phyloP scores from a whole-genome alignment of 2,113 vertebrate genomes.

The Rattus rattus region DNA sequence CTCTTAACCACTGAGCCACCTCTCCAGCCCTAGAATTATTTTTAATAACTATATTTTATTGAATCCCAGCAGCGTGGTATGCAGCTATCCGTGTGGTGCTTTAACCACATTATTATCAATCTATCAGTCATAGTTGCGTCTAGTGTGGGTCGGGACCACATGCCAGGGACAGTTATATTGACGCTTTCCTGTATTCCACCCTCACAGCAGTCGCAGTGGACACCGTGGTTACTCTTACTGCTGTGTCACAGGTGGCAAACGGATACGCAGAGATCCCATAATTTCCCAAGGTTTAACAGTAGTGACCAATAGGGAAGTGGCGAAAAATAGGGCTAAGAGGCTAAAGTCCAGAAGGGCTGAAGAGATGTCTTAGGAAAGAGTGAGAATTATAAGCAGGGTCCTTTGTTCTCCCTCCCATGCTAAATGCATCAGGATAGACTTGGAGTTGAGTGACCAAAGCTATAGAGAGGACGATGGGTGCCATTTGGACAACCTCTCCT shows the following conservation, averaged over 20 bases:
- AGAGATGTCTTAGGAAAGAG: neutral
- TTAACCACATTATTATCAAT: neutral
- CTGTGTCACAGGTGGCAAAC: neutral
- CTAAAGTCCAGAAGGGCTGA: neutral
- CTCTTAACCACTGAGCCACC: too few relatives aligned
- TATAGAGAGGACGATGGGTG: neutral
- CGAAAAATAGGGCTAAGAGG: neutral
- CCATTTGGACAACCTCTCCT: neutral
- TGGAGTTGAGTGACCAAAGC: neutral
- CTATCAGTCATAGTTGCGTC: neutral
- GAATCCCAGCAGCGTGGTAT: neutral
- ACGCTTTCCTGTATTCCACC: neutral
- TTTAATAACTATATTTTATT: neutral
- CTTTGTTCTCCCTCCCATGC: neutral
- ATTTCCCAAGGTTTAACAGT: conserved; percentile 1
- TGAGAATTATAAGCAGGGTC: too few relatives aligned
- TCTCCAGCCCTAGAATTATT: too few relatives aligned
- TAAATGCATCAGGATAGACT: neutral
- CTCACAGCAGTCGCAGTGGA: neutral
- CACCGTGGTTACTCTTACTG: neutral
- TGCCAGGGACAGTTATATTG: neutral
- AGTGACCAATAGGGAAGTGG: neutral
- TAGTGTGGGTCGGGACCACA: neutral
- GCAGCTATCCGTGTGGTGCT: neutral
- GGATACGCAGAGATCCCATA: neutral